A percentile compares a stretch with the other conserved stretches of the same genome.
Evolutionary conservation across 2,888 invertebrate species (phyloP).

Genomic region (Caradrina clavipalpis): DNA sequence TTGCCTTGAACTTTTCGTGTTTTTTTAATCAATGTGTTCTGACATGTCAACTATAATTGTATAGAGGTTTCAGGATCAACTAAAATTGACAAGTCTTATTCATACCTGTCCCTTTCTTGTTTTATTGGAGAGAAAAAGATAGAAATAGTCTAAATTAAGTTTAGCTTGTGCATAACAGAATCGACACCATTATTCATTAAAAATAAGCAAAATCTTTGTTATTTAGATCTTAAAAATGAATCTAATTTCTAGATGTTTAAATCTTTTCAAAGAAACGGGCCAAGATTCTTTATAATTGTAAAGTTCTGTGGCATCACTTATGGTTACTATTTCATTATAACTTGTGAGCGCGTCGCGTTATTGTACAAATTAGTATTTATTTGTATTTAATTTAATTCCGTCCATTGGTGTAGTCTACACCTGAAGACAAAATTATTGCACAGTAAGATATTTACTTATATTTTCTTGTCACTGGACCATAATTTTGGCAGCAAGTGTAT

Average conservation of each 20-base stretch:
- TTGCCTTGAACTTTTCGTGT: too few species aligned
- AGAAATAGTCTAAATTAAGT: too few species aligned
- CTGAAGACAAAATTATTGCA: slow-evolving; percentile 47
- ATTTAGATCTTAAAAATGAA: too few species aligned
- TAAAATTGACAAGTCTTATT: too few species aligned
- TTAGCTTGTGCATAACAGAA: too few species aligned
- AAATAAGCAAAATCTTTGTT: too few species aligned
- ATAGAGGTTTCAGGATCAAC: too few species aligned
- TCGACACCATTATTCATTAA: too few species aligned
- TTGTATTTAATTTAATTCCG: slow-evolving; percentile 52
- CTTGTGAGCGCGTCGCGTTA: slow-evolving; percentile 49
- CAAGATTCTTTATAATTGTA: neutral
- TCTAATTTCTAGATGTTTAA: neutral
- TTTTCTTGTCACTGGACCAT: slow-evolving; percentile 13
- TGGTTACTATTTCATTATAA: slow-evolving; percentile 27
- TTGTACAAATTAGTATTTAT: slow-evolving; percentile 75
- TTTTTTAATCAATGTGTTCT: too few species aligned
- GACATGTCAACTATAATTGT: too few species aligned
- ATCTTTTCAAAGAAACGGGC: neutral
- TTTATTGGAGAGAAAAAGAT: too few species aligned
- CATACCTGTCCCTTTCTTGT: too few species aligned
- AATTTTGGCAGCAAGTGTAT: slow-evolving; percentile 37
- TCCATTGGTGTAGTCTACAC: slow-evolving; percentile 43
- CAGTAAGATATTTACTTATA: slow-evolving; percentile 11
- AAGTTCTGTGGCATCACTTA: slow-evolving; percentile 24